These are phyloP conservation scores for Rhimphoctona megacephalus DNA, from an alignment of 2,888 invertebrate genomes.

Conservation along the genomic window DNA sequence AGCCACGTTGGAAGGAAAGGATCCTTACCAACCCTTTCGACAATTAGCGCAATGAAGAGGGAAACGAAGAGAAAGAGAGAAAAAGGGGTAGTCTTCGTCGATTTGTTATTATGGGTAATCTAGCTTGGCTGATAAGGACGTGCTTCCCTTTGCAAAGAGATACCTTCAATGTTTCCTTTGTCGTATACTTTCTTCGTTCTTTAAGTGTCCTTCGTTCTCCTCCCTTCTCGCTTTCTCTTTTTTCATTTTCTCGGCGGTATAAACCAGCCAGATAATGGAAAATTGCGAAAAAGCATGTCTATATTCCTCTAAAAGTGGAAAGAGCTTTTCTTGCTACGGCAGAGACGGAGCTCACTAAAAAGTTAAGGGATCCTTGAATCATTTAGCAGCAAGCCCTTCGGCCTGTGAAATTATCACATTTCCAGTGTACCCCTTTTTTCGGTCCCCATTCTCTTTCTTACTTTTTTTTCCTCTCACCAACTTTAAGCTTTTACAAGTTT, in stretches of 20 bases:
- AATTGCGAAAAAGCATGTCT: conserved; percentile 22
- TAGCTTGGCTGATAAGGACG: conserved; percentile 67
- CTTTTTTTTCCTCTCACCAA: neutral
- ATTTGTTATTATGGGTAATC: conserved; percentile 70
- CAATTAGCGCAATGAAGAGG: conserved; percentile 58
- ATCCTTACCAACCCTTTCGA: conserved; percentile 52
- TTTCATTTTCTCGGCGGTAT: neutral
- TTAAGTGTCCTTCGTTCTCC: neutral
- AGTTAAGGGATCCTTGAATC: conserved; percentile 43
- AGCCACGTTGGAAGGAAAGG: conserved; percentile 2
- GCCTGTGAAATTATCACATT: conserved; percentile 8
- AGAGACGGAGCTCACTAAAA: conserved; percentile 14
- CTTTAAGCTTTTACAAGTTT: neutral
- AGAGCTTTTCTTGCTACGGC: conserved; percentile 14
- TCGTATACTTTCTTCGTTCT: conserved; percentile 20
- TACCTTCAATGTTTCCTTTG: conserved; percentile 45
- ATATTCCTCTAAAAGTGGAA: neutral
- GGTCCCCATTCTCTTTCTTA: neutral
- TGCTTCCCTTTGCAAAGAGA: conserved; percentile 47
- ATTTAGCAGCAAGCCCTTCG: conserved; percentile 12
- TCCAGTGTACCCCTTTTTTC: neutral
- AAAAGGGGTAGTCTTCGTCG: conserved; percentile 49
- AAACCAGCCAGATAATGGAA: conserved; percentile 30
- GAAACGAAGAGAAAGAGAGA: neutral
- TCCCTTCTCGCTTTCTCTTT: neutral